Percentiles rank a stretch among this genome's conserved stretches.
phyloP scores from a whole-genome alignment of 2,888 invertebrate species.

The Erynnis tages region DNA sequence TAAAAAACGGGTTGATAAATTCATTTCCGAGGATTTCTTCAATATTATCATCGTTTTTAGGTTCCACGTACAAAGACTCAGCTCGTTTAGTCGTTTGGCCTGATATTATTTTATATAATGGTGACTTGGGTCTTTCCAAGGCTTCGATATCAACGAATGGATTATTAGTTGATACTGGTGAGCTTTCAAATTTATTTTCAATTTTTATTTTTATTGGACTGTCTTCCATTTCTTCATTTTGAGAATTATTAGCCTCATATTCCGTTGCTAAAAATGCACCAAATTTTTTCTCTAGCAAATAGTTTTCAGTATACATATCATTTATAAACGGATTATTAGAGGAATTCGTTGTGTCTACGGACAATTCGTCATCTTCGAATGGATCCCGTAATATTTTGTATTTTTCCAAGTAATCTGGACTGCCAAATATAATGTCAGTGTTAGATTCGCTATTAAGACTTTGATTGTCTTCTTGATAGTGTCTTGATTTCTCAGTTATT shows the following conservation, averaged over 20 bases:
- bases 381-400: slow-evolving; percentile 42
- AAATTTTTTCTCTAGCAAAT: slow-evolving; percentile 52
- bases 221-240: slow-evolving; percentile 54
- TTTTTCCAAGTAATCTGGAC: slow-evolving; percentile 43
- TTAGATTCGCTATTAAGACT: slow-evolving; percentile 12
- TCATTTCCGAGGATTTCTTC: slow-evolving; percentile 55
- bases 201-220: slow-evolving; percentile 22
- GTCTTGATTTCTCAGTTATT: slow-evolving; percentile 52
- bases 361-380: slow-evolving; percentile 46
- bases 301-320: slow-evolving; percentile 52
- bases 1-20: slow-evolving; percentile 66
- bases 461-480: slow-evolving; percentile 10
- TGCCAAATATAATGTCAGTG: slow-evolving; percentile 22
- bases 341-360: slow-evolving; percentile 44
- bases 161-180: slow-evolving; percentile 12
- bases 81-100: slow-evolving; percentile 50
- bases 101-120: slow-evolving; percentile 66
- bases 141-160: slow-evolving; percentile 46
- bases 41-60: slow-evolving; percentile 40
- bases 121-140: slow-evolving; percentile 64
- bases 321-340: slow-evolving; percentile 61
- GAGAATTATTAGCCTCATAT: slow-evolving; percentile 66
- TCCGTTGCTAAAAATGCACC: slow-evolving; percentile 61
- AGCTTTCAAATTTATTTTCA: neutral
- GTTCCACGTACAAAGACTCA: slow-evolving; percentile 52